Conservation (phyloP, 2,113 vertebrate species). For the Rhadina sibilatrix region DNA sequence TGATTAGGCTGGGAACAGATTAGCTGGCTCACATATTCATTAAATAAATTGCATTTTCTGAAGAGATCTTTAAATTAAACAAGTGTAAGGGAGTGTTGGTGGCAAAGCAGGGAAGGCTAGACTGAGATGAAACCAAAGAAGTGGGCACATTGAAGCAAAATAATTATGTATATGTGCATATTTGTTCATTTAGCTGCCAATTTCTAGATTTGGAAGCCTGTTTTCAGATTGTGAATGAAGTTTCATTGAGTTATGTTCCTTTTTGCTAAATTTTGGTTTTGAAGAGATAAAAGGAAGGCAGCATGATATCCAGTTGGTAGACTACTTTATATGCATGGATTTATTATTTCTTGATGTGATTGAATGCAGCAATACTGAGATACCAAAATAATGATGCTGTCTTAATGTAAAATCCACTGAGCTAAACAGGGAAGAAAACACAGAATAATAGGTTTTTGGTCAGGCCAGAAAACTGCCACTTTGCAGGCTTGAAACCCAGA, state of each 20-base stretch:
- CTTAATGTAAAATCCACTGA: neutral
- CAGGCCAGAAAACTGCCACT: neutral
- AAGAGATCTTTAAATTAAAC: neutral
- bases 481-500: neutral
- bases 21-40: neutral
- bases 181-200: neutral
- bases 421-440: neutral
- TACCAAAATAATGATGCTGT: neutral
- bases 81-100: neutral
- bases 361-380: neutral
- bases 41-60: neutral
- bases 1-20: neutral
- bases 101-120: neutral
- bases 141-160: neutral
- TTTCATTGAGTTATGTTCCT: neutral
- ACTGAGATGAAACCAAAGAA: neutral
- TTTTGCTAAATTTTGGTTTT: neutral
- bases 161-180: neutral
- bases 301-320: neutral
- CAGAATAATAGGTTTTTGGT: neutral
- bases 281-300: neutral
- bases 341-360: neutral
- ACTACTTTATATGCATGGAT: neutral
- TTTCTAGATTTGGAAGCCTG: neutral
- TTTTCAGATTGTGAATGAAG: neutral